Evolutionary conservation across 2,113 vertebrate genomes (phyloP).

Genomic region (Indicator maculatus): DNA sequence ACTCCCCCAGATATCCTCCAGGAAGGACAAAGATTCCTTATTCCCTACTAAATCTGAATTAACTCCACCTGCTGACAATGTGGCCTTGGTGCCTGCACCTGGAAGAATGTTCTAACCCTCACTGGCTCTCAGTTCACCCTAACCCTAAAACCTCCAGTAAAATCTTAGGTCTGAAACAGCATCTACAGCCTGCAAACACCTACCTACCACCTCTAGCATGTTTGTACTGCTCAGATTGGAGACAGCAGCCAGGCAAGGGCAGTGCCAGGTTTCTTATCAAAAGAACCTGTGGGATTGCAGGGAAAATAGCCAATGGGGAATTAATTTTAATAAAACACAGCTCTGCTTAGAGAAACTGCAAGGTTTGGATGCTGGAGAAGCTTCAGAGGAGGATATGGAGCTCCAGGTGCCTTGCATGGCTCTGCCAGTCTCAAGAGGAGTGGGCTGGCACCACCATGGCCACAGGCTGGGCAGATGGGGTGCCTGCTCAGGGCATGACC

Average conservation of each 20-base stretch:
- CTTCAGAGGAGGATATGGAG: background rate
- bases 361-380: background rate
- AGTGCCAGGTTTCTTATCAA: background rate
- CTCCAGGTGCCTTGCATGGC: background rate
- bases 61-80: background rate
- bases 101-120: background rate
- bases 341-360: background rate
- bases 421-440: background rate
- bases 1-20: too few species aligned
- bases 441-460: background rate
- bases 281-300: background rate
- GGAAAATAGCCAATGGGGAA: background rate
- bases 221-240: background rate
- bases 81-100: background rate
- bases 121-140: background rate
- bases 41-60: background rate
- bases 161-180: background rate
- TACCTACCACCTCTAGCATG: rapidly evolving
- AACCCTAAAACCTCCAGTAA: background rate
- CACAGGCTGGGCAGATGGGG: background rate
- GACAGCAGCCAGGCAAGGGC: too few species aligned
- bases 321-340: background rate
- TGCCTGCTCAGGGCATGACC: background rate
- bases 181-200: background rate
- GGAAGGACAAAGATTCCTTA: background rate